These are phyloP conservation scores for Eulithis testata DNA, from an alignment of 2,888 invertebrate genomes.

Conservation along the genomic window DNA sequence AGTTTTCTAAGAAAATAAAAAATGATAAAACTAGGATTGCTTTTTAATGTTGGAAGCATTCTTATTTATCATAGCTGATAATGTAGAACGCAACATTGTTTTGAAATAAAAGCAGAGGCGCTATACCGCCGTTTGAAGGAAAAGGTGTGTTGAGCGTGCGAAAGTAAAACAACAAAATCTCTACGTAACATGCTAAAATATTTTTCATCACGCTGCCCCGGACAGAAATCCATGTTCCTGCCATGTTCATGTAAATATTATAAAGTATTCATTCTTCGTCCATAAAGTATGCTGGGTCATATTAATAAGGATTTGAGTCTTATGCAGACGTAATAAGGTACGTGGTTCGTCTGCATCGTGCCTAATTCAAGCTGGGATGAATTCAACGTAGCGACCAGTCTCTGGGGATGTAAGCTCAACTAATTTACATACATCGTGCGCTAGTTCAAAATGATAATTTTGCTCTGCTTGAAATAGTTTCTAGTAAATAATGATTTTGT, in stretches of 20 bases:
- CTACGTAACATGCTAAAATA: conserved; percentile 25
- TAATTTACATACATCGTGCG: conserved; percentile 59
- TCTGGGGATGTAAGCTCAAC: conserved; percentile 45
- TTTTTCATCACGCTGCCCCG: conserved; percentile 38
- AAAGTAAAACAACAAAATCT: conserved; percentile 5
- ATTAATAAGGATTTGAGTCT: conserved; percentile 16
- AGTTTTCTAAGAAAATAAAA: too few relatives aligned
- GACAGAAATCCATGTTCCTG: conserved; percentile 33
- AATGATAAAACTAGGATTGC: too few relatives aligned
- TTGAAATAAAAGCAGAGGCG: too few relatives aligned
- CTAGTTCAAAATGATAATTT: conserved; percentile 45
- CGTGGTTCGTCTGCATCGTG: conserved; percentile 27
- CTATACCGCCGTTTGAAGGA: not conserved
- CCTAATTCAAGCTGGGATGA: conserved; percentile 48
- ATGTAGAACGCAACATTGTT: too few relatives aligned
- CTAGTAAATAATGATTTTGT: too few relatives aligned
- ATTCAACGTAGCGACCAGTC: conserved; percentile 51
- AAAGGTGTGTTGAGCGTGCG: not conserved
- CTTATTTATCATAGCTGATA: too few relatives aligned
- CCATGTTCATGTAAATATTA: conserved; percentile 41
- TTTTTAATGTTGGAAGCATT: too few relatives aligned
- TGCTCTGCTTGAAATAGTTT: not conserved
- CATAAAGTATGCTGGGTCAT: conserved; percentile 26
- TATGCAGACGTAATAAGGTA: conserved; percentile 21
- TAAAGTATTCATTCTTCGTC: conserved; percentile 42